Base-by-base conservation (phyloP, 2,888 invertebrate genomes). In the Caenorhabditis zanzibari region DNA sequence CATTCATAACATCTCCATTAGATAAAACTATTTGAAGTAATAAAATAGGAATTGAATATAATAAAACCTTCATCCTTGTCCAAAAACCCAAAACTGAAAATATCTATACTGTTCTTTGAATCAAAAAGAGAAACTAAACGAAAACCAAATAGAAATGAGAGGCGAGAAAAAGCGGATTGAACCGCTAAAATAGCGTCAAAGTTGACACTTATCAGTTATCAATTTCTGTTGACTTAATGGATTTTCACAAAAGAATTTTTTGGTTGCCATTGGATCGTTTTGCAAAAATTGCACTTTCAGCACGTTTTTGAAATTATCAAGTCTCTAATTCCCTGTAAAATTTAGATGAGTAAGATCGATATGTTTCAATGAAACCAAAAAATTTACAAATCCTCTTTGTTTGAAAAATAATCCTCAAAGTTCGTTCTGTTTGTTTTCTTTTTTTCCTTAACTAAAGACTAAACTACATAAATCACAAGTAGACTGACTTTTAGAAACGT, bases 101-200 rank as follows among this genome's bases (percentile, higher is more conserved):
- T 38, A 19, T 26, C 7, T 14, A 47, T 47, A 54, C 24, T 68
- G 68, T 54, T 52, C 54, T 54, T 32, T 66, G 68, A 52, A 59
- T 61, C 49, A 58, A 68, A 35, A 47, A 16, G 24, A 66, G 52
- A 6, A 26, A 44, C 22, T 44, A 59, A 66, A 32, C 32, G 26
- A 26, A 38, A 66, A 28, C 59, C 72, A 80, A 80, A 80, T 35
- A 66, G 4, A 54, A 54, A 54, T 47, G 24, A 64, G 32, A 72
- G 61, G 66, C 52, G 66, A 54, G 64, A 72, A 80, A 80, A 80
- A 80, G 80, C 80, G 80, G 80, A 80, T 80, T 80, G 79, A 71
- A 63, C 71, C 44, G 63, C 12, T 49, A 32, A 52, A 63, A 73
- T 63, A 73, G 73, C 61, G 61, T 61, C 66, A 75, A 68, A 76